A percentile compares a stretch with the other conserved stretches of the same genome.
phyloP scores from a whole-genome alignment of 2,888 invertebrate genomes.

The Germaria angustata region DNA sequence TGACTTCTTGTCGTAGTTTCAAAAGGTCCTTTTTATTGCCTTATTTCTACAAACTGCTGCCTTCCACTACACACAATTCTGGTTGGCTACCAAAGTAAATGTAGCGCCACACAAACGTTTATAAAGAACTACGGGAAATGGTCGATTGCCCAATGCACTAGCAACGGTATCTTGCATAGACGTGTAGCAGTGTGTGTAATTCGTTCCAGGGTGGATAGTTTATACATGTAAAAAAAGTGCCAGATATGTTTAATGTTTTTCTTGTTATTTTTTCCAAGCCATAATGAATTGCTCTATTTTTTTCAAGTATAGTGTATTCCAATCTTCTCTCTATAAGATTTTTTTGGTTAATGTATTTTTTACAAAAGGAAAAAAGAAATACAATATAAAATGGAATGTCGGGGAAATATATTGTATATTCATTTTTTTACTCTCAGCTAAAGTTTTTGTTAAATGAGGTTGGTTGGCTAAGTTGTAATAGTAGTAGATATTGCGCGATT shows the following conservation, averaged over 20 bases:
- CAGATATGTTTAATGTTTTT: background rate
- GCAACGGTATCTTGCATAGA: background rate
- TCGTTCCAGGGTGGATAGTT: background rate
- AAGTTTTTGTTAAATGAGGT: slow-evolving; percentile 7
- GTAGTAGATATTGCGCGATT: slow-evolving; percentile 49
- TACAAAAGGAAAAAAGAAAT: background rate
- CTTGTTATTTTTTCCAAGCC: background rate
- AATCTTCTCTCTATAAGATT: slow-evolving; percentile 14
- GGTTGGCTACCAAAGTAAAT: slow-evolving; percentile 27
- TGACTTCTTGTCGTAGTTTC: background rate
- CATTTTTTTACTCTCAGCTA: slow-evolving; percentile 33
- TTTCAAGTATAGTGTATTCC: slow-evolving; percentile 30
- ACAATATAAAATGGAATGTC: background rate
- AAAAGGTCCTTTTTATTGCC: background rate
- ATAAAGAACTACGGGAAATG: background rate
- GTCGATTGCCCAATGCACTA: slow-evolving; percentile 19
- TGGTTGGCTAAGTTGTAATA: slow-evolving; percentile 33
- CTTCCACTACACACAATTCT: background rate
- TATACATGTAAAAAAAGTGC: background rate
- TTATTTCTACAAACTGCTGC: background rate
- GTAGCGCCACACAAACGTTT: background rate
- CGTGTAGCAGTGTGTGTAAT: background rate
- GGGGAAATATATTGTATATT: background rate
- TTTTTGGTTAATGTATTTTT: background rate
- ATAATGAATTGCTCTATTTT: slow-evolving; percentile 20